Evolutionary conservation across 35 echinoderm and acorn worm genomes (phyloP).

Genomic region (Amphiura filiformis): DNA sequence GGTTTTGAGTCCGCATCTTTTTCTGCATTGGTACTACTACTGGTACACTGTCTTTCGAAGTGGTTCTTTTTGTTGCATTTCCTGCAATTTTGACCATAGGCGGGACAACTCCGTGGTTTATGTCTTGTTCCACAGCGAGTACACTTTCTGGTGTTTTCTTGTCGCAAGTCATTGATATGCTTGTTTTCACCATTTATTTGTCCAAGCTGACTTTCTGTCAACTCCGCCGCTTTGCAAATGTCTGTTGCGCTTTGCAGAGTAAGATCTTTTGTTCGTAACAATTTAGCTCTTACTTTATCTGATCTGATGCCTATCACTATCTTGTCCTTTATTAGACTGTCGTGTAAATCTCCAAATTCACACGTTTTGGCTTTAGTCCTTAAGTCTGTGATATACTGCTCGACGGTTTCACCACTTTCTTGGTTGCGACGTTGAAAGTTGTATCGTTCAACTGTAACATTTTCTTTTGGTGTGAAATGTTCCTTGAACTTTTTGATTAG

Average conservation of each 20-base stretch:
- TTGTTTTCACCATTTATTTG: too few relatives aligned
- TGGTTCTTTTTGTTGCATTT: neutral
- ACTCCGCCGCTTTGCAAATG: conserved; percentile 44
- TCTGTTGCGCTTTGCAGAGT: conserved; percentile 16
- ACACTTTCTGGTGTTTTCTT: neutral
- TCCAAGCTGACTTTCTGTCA: too few relatives aligned
- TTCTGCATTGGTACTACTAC: too few relatives aligned
- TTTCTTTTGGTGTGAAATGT: neutral
- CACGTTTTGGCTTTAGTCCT: conserved; percentile 53
- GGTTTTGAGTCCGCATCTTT: too few relatives aligned
- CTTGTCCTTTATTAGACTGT: conserved; percentile 38
- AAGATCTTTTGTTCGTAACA: conserved; percentile 3
- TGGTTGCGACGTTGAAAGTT: neutral
- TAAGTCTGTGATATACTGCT: conserved; percentile 43
- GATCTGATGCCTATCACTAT: conserved; percentile 44
- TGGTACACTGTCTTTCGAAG: neutral
- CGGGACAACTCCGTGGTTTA: neutral
- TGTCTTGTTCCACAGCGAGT: neutral
- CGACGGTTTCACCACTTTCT: conserved; percentile 15
- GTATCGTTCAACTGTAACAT: neutral
- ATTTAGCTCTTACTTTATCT: conserved; percentile 26
- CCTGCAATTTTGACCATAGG: neutral
- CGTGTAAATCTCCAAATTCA: conserved; percentile 38
- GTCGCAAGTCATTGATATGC: neutral
- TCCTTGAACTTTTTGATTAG: neutral